These are phyloP conservation scores for Lates japonicus DNA, from an alignment of 2,797 vertebrate species.

Conservation along the genomic window DNA sequence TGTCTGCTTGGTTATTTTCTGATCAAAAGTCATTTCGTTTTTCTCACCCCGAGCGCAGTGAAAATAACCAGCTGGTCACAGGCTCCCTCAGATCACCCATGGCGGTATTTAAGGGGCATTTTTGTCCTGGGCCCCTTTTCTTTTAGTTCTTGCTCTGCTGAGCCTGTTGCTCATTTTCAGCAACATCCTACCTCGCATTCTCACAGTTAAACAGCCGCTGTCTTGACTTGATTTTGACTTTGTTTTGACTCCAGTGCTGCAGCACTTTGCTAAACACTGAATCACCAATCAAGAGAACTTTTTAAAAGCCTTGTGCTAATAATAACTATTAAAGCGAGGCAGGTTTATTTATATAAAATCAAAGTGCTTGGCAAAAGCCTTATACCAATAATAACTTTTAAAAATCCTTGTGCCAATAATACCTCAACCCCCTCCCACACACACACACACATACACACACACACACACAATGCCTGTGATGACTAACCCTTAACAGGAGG, in stretches of 20 bases:
- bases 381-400: background rate
- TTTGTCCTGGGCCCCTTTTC: background rate
- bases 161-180: slow-evolving; percentile 9
- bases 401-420: too few species aligned
- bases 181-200: background rate
- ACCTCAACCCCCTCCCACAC: background rate
- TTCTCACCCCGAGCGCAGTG: slow-evolving; percentile 35
- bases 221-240: background rate
- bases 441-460: slow-evolving; percentile 14
- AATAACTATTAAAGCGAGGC: too few species aligned
- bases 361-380: too few species aligned
- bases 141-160: background rate
- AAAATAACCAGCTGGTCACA: slow-evolving; percentile 57
- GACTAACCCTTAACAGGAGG: slow-evolving; percentile 78
- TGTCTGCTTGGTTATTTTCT: slow-evolving; percentile 45
- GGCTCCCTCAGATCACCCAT: slow-evolving; percentile 22
- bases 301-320: background rate
- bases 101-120: background rate
- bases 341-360: too few species aligned
- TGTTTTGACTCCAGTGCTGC: background rate
- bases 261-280: background rate
- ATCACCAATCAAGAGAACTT: background rate
- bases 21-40: slow-evolving; percentile 42
- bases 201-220: background rate
- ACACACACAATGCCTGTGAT: slow-evolving; percentile 4